These are phyloP conservation scores for Tachysurus fulvidraco DNA, from an alignment of 2,113 vertebrate genomes.

Conservation along the genomic window DNA sequence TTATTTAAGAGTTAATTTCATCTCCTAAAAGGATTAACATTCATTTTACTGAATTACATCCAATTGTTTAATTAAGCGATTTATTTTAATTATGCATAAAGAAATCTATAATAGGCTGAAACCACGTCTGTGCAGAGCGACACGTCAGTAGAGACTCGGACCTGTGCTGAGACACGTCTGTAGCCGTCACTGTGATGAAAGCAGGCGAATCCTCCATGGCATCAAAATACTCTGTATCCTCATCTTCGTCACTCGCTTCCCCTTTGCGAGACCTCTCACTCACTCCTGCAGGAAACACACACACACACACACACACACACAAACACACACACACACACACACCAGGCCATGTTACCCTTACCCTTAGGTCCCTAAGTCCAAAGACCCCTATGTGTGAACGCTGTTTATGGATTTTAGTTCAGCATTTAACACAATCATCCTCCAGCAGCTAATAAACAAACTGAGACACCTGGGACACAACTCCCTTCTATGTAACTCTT, in stretches of 20 bases:
- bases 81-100: neutral
- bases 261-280: slow-evolving; percentile 80
- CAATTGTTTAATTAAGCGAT: neutral
- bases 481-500: too few relatives aligned
- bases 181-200: slow-evolving; percentile 93
- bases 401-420: too few relatives aligned
- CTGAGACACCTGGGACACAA: too few relatives aligned
- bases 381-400: too few relatives aligned
- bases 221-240: slow-evolving; percentile 98
- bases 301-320: slow-evolving; percentile 34
- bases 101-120: neutral
- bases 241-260: slow-evolving; percentile 98
- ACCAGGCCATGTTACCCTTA: neutral
- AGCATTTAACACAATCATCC: too few relatives aligned
- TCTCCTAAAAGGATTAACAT: neutral
- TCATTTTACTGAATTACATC: neutral
- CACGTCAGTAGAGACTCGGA: slow-evolving; percentile 55
- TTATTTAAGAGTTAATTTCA: neutral
- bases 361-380: neutral
- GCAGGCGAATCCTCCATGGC: slow-evolving; percentile 97
- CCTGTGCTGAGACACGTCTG: slow-evolving; percentile 87
- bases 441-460: too few relatives aligned
- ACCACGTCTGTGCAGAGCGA: neutral
- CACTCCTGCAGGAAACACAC: slow-evolving; percentile 63
- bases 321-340: slow-evolving; percentile 38